phyloP scores from a whole-genome alignment of 2,888 invertebrate genomes.

The Drosophila algonquin region DNA sequence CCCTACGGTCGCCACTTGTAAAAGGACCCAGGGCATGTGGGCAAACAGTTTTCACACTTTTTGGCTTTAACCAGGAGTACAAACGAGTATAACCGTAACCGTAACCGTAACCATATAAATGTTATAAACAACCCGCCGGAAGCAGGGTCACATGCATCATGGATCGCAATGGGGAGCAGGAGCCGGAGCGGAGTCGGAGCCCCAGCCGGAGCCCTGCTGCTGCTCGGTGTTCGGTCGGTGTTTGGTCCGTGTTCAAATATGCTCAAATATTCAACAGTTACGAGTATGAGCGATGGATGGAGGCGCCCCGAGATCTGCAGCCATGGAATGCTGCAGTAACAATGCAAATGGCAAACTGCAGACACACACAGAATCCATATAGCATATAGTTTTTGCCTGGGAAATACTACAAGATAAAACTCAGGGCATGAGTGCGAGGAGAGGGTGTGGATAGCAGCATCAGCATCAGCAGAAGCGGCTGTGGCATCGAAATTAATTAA shows the following conservation, averaged over 20 bases:
- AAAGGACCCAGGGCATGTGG: conserved; percentile 19
- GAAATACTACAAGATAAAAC: conserved; percentile 32
- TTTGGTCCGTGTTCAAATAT: conserved; percentile 54
- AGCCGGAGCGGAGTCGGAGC: no score
- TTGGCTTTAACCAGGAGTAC: conserved; percentile 36
- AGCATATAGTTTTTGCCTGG: not conserved
- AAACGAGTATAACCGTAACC: not conserved
- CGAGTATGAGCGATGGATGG: conserved; percentile 2
- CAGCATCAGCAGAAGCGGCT: conserved; percentile 10
- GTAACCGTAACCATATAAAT: conserved; percentile 54
- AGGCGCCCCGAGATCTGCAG: conserved; percentile 43
- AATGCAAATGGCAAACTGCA: conserved; percentile 34
- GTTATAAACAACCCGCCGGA: conserved; percentile 52
- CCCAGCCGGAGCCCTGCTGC: not conserved
- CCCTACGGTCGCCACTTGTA: not conserved
- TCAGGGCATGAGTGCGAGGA: conserved; percentile 9
- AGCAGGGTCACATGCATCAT: conserved; percentile 38
- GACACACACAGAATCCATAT: not conserved
- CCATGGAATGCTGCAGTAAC: conserved; percentile 33
- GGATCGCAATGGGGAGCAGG: conserved; percentile 4
- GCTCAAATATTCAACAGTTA: conserved; percentile 68
- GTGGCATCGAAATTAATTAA: conserved; percentile 66
- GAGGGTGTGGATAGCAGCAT: conserved; percentile 3
- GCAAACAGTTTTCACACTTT: conserved; percentile 48
- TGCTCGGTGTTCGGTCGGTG: not conserved